Evolutionary conservation across 64 coral and sea anemone genomes (phyloP).

Genomic region (Montipora foliosa): DNA sequence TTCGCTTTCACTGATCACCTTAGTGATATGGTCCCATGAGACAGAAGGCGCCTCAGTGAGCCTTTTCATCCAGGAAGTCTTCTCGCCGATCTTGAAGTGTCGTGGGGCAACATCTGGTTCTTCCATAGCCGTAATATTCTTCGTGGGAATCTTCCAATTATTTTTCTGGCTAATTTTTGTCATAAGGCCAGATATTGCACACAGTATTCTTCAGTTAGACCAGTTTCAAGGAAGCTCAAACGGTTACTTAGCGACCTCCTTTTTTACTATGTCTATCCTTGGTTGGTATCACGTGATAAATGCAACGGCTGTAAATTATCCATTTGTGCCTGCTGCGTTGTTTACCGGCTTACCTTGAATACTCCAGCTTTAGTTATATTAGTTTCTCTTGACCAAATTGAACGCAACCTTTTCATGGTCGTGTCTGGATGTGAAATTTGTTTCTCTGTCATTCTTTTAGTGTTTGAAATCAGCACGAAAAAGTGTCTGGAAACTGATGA

Average conservation of each 20-base stretch:
- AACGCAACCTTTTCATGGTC: slow-evolving; percentile 38
- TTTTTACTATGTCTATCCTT: slow-evolving; percentile 55
- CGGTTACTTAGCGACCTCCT: slow-evolving; percentile 54
- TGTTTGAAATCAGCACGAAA: neutral
- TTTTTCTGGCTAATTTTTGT: slow-evolving; percentile 49
- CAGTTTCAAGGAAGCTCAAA: neutral
- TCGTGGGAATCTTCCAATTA: slow-evolving; percentile 40
- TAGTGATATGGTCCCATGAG: slow-evolving; percentile 56
- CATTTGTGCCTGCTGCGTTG: slow-evolving; percentile 25
- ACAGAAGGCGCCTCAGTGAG: slow-evolving; percentile 21
- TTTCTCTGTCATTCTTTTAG: neutral
- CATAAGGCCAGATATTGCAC: slow-evolving; percentile 40
- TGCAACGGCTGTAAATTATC: slow-evolving; percentile 29
- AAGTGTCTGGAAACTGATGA: neutral
- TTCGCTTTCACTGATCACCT: slow-evolving; percentile 23
- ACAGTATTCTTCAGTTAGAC: slow-evolving; percentile 18
- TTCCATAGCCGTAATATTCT: slow-evolving; percentile 16
- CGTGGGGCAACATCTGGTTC: neutral
- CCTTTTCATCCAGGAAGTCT: slow-evolving; percentile 14
- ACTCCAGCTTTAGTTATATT: slow-evolving; percentile 21
- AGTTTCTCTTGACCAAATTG: slow-evolving; percentile 56
- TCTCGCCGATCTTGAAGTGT: neutral
- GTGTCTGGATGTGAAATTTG: neutral
- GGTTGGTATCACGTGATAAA: slow-evolving; percentile 60
- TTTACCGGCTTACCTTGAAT: slow-evolving; percentile 63